These are phyloP conservation scores for Tachysurus fulvidraco DNA, from an alignment of 2,113 vertebrate genomes.

Conservation along the genomic window DNA sequence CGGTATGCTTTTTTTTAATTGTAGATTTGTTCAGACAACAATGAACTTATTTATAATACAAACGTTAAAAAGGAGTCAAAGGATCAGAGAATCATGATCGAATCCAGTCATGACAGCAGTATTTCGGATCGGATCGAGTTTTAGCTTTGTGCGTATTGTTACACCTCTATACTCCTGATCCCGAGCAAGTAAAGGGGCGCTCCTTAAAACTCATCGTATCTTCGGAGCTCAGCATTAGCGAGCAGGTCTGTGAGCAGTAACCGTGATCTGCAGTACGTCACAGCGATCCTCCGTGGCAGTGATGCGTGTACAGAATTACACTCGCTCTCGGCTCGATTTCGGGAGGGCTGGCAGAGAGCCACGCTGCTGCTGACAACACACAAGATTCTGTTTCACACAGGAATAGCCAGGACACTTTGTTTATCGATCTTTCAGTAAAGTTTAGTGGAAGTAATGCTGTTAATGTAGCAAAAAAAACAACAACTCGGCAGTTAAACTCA, in stretches of 20 bases:
- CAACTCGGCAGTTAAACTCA: not conserved
- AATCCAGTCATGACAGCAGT: no score
- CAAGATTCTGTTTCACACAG: not conserved
- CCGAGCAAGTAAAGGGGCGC: not conserved
- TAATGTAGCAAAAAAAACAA: not conserved
- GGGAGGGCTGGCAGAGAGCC: not conserved
- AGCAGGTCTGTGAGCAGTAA: not conserved
- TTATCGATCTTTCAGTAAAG: not conserved
- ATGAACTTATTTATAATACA: not conserved
- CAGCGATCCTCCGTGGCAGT: not conserved
- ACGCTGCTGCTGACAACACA: not conserved
- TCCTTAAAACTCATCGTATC: not conserved
- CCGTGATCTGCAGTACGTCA: not conserved
- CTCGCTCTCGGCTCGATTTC: conserved; percentile 7
- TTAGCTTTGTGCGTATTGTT: no score
- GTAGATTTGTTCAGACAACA: not conserved
- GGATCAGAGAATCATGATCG: not conserved
- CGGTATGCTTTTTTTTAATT: not conserved
- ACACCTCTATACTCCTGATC: not conserved
- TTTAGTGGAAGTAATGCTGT: not conserved
- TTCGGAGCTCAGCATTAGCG: not conserved
- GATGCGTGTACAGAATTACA: conserved; percentile 11
- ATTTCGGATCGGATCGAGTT: not conserved
- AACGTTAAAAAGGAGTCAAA: not conserved
- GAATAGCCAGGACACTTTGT: not conserved